Conservation (phyloP, 2,113 vertebrate genomes). For the Meleagris gallopavo region DNA sequence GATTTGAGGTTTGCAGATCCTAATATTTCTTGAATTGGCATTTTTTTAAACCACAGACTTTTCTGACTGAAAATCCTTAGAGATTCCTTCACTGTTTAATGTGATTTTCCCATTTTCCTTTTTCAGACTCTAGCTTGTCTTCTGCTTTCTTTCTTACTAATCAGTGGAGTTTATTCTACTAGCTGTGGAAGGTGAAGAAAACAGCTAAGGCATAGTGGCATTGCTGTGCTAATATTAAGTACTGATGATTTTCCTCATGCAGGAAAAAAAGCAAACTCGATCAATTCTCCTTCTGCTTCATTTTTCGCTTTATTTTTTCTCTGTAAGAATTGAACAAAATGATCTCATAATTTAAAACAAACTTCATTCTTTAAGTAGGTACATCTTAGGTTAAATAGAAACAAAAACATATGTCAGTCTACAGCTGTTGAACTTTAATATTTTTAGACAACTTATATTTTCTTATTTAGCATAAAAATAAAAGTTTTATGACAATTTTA, state of each 20-base stretch:
- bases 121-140: neutral
- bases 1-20: neutral
- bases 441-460: neutral
- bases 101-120: neutral
- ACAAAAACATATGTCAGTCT: neutral
- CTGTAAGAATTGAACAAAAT: neutral
- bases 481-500: neutral
- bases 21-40: neutral
- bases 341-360: neutral
- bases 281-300: neutral
- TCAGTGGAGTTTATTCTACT: fast-evolving
- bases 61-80: neutral
- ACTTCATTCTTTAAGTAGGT: neutral
- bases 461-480: neutral
- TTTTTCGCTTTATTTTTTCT: neutral
- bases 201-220: neutral
- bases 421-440: neutral
- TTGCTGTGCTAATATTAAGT: neutral
- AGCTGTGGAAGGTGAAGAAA: fast-evolving
- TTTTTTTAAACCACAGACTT: neutral
- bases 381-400: neutral
- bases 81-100: neutral
- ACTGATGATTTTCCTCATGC: neutral
- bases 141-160: neutral
- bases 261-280: neutral